Conservation (phyloP, 92 coral and sea anemone genomes). For the Umimayanthus kanabou region DNA sequence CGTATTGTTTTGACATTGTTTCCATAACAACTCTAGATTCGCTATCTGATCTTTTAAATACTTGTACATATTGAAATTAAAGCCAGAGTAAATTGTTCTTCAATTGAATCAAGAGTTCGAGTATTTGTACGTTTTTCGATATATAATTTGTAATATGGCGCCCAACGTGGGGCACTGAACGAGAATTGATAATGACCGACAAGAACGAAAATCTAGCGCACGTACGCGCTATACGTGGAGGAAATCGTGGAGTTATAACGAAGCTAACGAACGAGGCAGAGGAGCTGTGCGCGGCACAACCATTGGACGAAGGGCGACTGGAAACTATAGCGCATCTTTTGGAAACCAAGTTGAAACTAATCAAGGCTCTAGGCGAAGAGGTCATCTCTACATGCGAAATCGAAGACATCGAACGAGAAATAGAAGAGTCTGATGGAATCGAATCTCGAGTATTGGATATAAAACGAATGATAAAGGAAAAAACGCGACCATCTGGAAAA, state of each 20-base stretch:
- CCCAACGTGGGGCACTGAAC: slow-evolving; percentile 50
- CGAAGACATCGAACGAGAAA: slow-evolving; percentile 52
- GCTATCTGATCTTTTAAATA: background rate
- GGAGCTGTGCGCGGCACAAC: slow-evolving; percentile 30
- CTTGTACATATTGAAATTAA: slow-evolving; percentile 12
- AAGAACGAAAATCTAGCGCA: slow-evolving; percentile 36
- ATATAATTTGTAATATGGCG: slow-evolving; percentile 37
- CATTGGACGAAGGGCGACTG: slow-evolving; percentile 41
- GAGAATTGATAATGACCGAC: slow-evolving; percentile 1
- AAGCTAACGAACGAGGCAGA: slow-evolving; percentile 60
- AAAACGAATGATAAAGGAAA: slow-evolving; percentile 28
- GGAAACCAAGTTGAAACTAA: slow-evolving; percentile 16
- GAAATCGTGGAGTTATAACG: slow-evolving; percentile 63
- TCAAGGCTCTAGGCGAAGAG: slow-evolving; percentile 47
- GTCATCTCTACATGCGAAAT: slow-evolving; percentile 33
- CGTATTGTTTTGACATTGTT: background rate
- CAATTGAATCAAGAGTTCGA: background rate
- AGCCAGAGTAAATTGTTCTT: background rate
- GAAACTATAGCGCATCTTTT: slow-evolving; percentile 42
- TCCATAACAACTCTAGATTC: background rate
- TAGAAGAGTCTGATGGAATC: slow-evolving; percentile 50
- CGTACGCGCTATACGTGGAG: slow-evolving; percentile 54
- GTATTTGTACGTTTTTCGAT: background rate
- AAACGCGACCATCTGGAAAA: slow-evolving; percentile 22
- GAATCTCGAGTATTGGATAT: slow-evolving; percentile 49